Conservation (phyloP, 2,888 invertebrate genomes). For the Polydesmus complanatus region DNA sequence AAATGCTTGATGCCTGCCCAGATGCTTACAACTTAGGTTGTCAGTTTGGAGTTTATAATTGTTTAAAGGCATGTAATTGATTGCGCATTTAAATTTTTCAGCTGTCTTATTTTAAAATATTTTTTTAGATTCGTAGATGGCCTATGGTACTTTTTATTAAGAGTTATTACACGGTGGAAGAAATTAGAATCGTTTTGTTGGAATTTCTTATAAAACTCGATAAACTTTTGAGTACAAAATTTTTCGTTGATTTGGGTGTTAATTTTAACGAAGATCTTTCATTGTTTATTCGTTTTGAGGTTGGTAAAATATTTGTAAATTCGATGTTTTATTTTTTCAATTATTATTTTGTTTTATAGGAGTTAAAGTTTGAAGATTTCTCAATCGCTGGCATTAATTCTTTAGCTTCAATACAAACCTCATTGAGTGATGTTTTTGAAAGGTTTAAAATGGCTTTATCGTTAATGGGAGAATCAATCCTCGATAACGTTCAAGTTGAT, state of each 20-base stretch:
- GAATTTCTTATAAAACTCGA: not conserved
- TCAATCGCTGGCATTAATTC: too few relatives aligned
- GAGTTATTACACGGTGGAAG: not conserved
- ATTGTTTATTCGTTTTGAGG: not conserved
- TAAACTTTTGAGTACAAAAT: not conserved
- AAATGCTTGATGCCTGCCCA: not conserved
- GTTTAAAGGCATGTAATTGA: not conserved
- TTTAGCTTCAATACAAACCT: too few relatives aligned
- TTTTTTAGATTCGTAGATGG: not conserved
- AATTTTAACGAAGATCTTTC: not conserved
- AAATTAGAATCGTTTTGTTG: not conserved
- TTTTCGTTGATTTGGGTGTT: not conserved
- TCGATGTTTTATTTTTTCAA: too few relatives aligned
- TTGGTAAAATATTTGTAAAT: not conserved
- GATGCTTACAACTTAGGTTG: not conserved
- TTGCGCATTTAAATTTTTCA: not conserved
- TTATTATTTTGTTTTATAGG: too few relatives aligned
- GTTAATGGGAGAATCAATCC: not conserved
- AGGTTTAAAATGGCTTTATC: too few relatives aligned
- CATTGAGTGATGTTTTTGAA: too few relatives aligned
- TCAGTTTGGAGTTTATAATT: not conserved
- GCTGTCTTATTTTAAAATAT: not conserved
- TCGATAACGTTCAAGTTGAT: not conserved
- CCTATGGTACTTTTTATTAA: not conserved
- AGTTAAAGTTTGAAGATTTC: too few relatives aligned